These are phyloP conservation scores for Pocillopora verrucosa DNA, from an alignment of 64 coral and sea anemone genomes.

Conservation along the genomic window DNA sequence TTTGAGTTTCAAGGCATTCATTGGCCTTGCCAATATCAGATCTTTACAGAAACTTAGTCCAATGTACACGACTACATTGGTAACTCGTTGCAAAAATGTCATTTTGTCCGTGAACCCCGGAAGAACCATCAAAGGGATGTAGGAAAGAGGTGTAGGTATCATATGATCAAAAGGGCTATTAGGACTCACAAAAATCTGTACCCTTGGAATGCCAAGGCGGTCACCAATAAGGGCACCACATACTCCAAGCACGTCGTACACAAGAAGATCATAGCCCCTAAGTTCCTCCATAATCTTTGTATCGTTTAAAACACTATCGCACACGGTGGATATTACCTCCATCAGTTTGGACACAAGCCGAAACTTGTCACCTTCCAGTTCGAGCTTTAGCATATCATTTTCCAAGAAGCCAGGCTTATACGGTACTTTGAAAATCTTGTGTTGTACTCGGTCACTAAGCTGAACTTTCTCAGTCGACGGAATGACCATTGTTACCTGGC, in stretches of 20 bases:
- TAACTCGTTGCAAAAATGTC: slow-evolving; percentile 58
- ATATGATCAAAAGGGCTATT: background rate
- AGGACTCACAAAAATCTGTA: slow-evolving; percentile 13
- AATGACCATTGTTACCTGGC: background rate
- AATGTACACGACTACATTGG: slow-evolving; percentile 19
- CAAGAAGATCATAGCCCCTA: slow-evolving; percentile 46
- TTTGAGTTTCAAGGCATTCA: slow-evolving; percentile 7
- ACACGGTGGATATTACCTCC: background rate
- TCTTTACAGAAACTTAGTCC: background rate
- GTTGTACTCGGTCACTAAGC: background rate
- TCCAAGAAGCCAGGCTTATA: background rate
- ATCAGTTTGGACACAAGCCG: background rate
- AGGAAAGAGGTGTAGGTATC: slow-evolving; percentile 38
- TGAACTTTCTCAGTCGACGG: background rate
- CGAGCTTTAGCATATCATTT: background rate
- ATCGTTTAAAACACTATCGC: slow-evolving; percentile 39
- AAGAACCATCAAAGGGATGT: background rate
- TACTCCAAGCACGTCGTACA: slow-evolving; percentile 4
- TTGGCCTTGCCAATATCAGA: background rate
- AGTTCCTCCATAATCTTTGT: slow-evolving; percentile 15
- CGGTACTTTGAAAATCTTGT: slow-evolving; percentile 7
- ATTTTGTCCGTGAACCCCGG: slow-evolving; percentile 39
- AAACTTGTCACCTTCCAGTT: background rate
- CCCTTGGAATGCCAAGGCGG: slow-evolving; percentile 13
- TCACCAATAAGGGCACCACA: slow-evolving; percentile 42